Evolutionary conservation across 2,888 invertebrate species (phyloP).

Genomic region (Salpingus planirostris): DNA sequence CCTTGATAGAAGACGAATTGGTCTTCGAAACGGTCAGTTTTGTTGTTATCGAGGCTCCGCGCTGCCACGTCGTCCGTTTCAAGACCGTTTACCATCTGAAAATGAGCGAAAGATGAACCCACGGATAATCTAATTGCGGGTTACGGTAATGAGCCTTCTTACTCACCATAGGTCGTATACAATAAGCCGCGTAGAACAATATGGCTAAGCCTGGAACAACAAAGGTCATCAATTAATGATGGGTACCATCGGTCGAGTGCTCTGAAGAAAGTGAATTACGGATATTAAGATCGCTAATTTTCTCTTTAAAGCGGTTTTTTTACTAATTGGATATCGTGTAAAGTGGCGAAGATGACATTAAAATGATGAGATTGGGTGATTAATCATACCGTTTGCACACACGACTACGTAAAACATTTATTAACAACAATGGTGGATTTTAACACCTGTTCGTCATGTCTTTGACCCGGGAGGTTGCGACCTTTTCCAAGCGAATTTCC

Average conservation of each 20-base stretch:
- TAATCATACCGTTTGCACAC: too few relatives aligned
- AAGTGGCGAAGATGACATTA: too few relatives aligned
- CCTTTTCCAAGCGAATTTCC: background rate
- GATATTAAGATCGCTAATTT: too few relatives aligned
- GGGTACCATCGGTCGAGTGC: background rate
- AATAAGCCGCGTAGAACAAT: constrained; percentile 31
- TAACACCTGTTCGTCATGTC: too few relatives aligned
- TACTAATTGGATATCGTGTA: too few relatives aligned
- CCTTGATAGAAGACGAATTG: constrained; percentile 33
- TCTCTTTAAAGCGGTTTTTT: background rate
- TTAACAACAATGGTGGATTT: too few relatives aligned
- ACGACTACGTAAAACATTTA: too few relatives aligned
- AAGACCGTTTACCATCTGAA: constrained; percentile 27
- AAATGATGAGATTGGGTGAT: too few relatives aligned
- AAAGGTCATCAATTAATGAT: too few relatives aligned
- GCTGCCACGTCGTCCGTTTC: constrained; percentile 20
- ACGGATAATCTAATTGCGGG: too few relatives aligned
- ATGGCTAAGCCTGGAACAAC: constrained; percentile 32
- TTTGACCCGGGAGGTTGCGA: background rate
- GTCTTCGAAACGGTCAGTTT: constrained; percentile 18
- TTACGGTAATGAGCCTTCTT: too few relatives aligned
- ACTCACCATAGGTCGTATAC: constrained; percentile 30
- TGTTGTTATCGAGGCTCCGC: constrained; percentile 7
- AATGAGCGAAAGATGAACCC: too few relatives aligned
- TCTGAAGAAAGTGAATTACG: constrained; percentile 1